Conservation (phyloP, 2,113 vertebrate genomes). For the Nipponia nippon region DNA sequence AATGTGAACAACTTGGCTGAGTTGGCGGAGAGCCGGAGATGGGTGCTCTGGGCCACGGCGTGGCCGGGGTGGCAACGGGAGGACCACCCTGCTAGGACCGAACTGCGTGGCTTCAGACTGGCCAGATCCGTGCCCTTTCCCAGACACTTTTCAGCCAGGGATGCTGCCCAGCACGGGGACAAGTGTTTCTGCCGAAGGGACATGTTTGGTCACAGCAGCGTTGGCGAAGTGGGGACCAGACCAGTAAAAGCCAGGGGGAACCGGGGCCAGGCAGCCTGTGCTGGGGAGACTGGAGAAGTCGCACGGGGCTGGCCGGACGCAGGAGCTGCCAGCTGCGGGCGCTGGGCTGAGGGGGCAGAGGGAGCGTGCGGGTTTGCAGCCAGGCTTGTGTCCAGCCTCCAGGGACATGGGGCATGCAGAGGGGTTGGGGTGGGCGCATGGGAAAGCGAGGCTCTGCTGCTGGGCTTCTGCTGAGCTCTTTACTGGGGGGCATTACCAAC, state of each 20-base stretch:
- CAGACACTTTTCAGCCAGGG: background rate
- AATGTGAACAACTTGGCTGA: background rate
- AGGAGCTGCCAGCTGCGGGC: background rate
- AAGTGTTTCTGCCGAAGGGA: background rate
- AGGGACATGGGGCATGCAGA: background rate
- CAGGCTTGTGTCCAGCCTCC: background rate
- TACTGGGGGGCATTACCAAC: background rate
- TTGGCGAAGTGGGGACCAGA: background rate
- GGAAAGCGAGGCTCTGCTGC: background rate
- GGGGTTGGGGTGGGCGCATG: accelerated
- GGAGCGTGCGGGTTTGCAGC: background rate
- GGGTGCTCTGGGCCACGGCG: background rate
- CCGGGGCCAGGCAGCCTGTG: background rate
- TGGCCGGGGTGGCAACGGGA: background rate
- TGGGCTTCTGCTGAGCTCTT: background rate
- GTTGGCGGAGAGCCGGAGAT: background rate
- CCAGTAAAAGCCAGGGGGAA: background rate
- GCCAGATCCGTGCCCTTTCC: background rate
- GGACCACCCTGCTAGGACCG: background rate
- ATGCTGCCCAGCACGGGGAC: background rate
- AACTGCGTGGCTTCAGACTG: background rate
- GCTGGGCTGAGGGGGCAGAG: background rate
- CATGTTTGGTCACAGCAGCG: accelerated
- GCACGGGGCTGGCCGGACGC: accelerated
- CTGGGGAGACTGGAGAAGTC: background rate